phyloP scores from a whole-genome alignment of 2,888 invertebrate species.

The Erpobdella octoculata region DNA sequence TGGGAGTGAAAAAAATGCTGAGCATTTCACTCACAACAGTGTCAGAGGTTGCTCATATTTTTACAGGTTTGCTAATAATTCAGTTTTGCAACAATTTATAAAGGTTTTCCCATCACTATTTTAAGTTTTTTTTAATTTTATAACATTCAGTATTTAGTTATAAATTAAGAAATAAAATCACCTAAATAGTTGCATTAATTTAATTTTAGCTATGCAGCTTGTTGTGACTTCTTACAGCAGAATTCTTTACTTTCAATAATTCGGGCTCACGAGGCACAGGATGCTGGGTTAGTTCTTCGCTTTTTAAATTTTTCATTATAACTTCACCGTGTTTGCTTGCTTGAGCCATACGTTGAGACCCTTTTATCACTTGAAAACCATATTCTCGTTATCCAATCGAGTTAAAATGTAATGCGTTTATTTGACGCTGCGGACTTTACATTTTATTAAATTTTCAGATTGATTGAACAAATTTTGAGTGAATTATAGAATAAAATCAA shows the following conservation, averaged over 20 bases:
- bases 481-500: too few species aligned
- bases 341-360: background rate
- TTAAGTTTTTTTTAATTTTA: background rate
- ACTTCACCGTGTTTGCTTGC: background rate
- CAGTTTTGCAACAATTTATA: background rate
- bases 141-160: background rate
- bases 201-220: slow-evolving; percentile 85
- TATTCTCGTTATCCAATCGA: too few species aligned
- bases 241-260: slow-evolving; percentile 98
- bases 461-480: too few species aligned
- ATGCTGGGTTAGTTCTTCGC: slow-evolving; percentile 70
- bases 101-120: too few species aligned
- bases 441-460: too few species aligned
- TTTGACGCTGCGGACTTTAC: too few species aligned
- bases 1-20: slow-evolving; percentile 79
- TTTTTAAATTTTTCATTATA: background rate
- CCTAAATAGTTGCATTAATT: slow-evolving; percentile 26
- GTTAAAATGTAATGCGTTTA: too few species aligned
- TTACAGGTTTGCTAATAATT: slow-evolving; percentile 58
- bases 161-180: too few species aligned
- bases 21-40: slow-evolving; percentile 98
- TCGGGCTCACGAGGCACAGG: slow-evolving; percentile 99
- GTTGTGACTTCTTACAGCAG: slow-evolving; percentile 99
- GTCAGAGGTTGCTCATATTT: slow-evolving; percentile 99
- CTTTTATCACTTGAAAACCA: background rate